These are phyloP conservation scores for Tetragonula carbonaria DNA, from an alignment of 2,888 invertebrate genomes.

Conservation along the genomic window DNA sequence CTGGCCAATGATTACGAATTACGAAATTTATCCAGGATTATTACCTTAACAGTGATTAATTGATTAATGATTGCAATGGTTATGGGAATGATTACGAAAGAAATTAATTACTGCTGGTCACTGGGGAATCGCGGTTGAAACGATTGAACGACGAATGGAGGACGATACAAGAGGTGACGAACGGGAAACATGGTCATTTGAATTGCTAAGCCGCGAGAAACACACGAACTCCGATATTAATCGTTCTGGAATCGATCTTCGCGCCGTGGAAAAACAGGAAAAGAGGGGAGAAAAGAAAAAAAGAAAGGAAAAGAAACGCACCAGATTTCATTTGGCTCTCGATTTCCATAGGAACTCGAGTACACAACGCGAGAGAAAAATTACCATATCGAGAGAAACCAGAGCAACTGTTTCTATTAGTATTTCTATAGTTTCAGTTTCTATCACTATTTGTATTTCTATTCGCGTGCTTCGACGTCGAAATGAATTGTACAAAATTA, in stretches of 20 bases:
- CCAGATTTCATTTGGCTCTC: constrained; percentile 32
- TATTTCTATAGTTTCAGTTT: no score
- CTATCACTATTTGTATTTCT: no score
- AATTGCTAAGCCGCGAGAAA: constrained; percentile 39
- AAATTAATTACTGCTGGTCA: no score
- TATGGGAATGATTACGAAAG: no score
- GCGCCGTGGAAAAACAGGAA: constrained; percentile 32
- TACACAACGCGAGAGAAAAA: constrained; percentile 33
- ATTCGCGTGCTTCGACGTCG: no score
- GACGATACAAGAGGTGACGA: constrained; percentile 8
- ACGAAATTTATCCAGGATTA: no score
- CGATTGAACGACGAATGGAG: constrained; percentile 9
- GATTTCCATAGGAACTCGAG: constrained; percentile 39
- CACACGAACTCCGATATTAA: constrained; percentile 20
- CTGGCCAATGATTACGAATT: no score
- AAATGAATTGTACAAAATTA: no score
- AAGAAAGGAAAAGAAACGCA: neutral
- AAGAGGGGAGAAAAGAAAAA: neutral
- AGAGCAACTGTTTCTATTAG: no score
- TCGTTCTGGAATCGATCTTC: constrained; percentile 34
- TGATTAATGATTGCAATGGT: no score
- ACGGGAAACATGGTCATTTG: constrained; percentile 20
- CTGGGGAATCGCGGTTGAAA: neutral
- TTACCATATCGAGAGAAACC: constrained; percentile 33
- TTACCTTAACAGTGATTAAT: no score